Base-by-base conservation (phyloP, 2,113 vertebrate genomes). In the Dipodomys spectabilis region DNA sequence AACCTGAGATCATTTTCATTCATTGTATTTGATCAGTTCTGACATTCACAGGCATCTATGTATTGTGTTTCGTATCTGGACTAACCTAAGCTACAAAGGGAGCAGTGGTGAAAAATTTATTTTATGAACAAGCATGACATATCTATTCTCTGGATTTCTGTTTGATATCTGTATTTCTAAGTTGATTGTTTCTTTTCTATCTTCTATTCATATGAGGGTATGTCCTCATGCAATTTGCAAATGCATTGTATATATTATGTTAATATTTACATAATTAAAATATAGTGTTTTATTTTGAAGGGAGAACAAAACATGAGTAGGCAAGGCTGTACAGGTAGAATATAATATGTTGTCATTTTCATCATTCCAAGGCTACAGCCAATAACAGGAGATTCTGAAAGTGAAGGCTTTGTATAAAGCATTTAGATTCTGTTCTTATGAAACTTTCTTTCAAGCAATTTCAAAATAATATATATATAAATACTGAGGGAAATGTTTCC, bases 161-260 rank as follows among this genome's bases (percentile, higher is more conserved):
- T 92, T 95, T 95, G 81, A 78, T 84, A 96, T 91, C 92, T 95
- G 86, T 81, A 49, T 97, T 97, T 97, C 86, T 91, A 84, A 96
- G 92, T 84, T 90, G 92, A 90, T 67, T 7, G 32, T 81, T 72
- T 95, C 92, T 81, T 90, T 91, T 65, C 82, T 82, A 94, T 95
- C 93, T 89, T 96, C 93, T 97, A 95, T 98, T 96, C 97, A 96
- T 98, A 96, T 97, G 95, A 97, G 96, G 94, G 86, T 96, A 96
- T 84, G 73, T 91, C 95, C 86, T 83, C 95, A 92, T 95, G 49
- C 96, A 83, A 95, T 97, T 97, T 97, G 79, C 65, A 93, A 97
- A 97, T 96, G 93, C 13, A 1, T 95, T 98, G 97, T 98, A 98
- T 93, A 98, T 98, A 98, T 88, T 97, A 81, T 97, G 96, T 97